Evolutionary conservation across 2,888 invertebrate genomes (phyloP).

Genomic region (Halictus ligatus): DNA sequence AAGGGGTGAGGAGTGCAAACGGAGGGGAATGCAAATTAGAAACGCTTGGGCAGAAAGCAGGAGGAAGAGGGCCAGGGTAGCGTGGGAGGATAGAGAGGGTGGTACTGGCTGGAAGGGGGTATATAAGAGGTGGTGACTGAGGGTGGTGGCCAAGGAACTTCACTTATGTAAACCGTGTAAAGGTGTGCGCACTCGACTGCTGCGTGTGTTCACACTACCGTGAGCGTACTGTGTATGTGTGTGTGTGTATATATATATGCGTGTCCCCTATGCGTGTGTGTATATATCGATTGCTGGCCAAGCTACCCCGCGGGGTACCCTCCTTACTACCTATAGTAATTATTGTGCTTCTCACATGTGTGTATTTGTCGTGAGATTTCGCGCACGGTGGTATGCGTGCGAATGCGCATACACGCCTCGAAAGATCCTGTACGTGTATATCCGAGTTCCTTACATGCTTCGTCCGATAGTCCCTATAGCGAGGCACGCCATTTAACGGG

Average conservation of each 20-base stretch:
- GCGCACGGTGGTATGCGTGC: conserved; percentile 74
- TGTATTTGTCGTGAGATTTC: conserved; percentile 82
- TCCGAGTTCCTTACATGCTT: conserved; percentile 79
- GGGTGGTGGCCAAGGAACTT: conserved; percentile 81
- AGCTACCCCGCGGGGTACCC: conserved; percentile 74
- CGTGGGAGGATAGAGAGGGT: conserved; percentile 64
- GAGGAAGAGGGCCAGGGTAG: conserved; percentile 67
- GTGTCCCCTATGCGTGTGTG: conserved; percentile 75
- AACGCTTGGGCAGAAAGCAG: conserved; percentile 82
- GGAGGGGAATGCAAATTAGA: conserved; percentile 84
- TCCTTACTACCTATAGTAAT: conserved; percentile 78
- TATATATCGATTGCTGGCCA: conserved; percentile 83
- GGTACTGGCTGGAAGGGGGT: conserved; percentile 65
- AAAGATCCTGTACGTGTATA: conserved; percentile 60
- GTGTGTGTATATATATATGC: conserved; percentile 40
- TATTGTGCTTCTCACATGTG: conserved; percentile 82
- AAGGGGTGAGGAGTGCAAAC: conserved; percentile 76
- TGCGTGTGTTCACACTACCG: conserved; percentile 64
- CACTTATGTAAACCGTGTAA: conserved; percentile 81
- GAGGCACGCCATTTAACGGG: conserved; percentile 80
- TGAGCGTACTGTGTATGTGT: background rate
- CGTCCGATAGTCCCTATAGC: conserved; percentile 78
- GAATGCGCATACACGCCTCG: conserved; percentile 41
- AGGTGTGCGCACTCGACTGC: conserved; percentile 72
- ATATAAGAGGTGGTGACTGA: conserved; percentile 75